Base-by-base conservation (phyloP, 2,797 vertebrate species). In the Oceanodroma leucorhoa region DNA sequence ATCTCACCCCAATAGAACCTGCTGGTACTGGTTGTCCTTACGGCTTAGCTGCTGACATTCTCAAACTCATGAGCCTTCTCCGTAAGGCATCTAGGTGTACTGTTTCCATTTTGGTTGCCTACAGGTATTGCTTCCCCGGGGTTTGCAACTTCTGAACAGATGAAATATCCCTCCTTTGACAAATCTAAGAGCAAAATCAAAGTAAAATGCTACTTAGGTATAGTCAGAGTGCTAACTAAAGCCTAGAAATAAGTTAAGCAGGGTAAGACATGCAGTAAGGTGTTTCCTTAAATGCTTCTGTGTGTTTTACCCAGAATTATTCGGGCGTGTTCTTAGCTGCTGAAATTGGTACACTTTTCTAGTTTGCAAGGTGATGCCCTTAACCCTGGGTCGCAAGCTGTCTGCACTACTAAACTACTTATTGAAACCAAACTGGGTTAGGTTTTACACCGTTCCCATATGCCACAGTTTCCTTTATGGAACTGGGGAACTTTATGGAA, bases 61-160 rank as follows among this genome's bases (percentile, higher is more conserved):
- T 46, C 36, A 29, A 14, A 11, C 34, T 29, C 4, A 0, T 5
- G 13, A 55, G 15, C 30, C 24, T 36, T 27, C 70, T 36, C 36
- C 5, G 2, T 12, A 32, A 36, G 55, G 16, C 41, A 6, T 29
- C 55, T 24, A 23, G 20, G 18, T 2, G 2, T 16, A 1, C 32
- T 9, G 19, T 36, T 62, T 41, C 62, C 13, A 2, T 34, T 43
- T 41, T 9, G 32, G 19, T 48, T 76, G 27, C 55, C 32, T 23
- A 5, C 9, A 27, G 16, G 16, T 43, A 10, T 50, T 38, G 64
- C 32, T 62, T 53, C 19, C 36, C 22, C 30, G 22, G 46, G 10
- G 30, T 41, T 34, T 1, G 0, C 36, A 57, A 24, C 58, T 57
- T 64, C 32, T 58, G 51, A 45, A 17, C 27, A 40, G 51, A 34